Evolutionary conservation across 2,113 vertebrate species (phyloP).

Genomic region (Sander vitreus): DNA sequence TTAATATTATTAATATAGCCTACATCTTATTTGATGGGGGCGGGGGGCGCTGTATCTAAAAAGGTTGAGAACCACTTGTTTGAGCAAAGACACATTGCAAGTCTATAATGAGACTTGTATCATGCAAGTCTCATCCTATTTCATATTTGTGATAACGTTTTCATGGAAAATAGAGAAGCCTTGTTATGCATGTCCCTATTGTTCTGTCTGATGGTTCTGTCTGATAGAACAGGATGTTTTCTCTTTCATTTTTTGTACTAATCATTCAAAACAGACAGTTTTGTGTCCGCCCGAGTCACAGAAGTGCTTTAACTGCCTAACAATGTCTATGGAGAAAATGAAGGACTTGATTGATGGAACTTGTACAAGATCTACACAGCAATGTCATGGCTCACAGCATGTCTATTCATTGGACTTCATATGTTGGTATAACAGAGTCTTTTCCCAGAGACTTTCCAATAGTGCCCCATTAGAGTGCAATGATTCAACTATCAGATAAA

Average conservation of each 20-base stretch:
- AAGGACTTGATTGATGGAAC: background rate
- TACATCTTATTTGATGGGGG: too few species aligned
- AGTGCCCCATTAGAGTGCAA: background rate
- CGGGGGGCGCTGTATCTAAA: too few species aligned
- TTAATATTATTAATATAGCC: too few species aligned
- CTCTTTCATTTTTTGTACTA: background rate
- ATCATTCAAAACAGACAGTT: background rate
- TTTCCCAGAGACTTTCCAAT: background rate
- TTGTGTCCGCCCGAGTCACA: background rate
- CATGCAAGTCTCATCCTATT: too few species aligned
- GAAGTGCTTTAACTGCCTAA: background rate
- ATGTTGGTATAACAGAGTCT: background rate
- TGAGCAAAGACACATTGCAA: too few species aligned
- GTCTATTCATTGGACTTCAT: background rate
- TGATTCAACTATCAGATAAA: constrained; percentile 1
- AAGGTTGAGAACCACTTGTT: too few species aligned
- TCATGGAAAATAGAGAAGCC: background rate
- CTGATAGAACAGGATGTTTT: background rate
- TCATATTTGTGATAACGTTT: too few species aligned
- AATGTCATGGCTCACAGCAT: background rate
- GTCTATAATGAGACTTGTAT: too few species aligned
- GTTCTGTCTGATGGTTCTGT: background rate
- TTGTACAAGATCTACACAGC: background rate
- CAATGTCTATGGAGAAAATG: background rate
- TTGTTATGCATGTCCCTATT: background rate